phyloP scores from a whole-genome alignment of 2,888 invertebrate species.

The Rhagonycha fulva region DNA sequence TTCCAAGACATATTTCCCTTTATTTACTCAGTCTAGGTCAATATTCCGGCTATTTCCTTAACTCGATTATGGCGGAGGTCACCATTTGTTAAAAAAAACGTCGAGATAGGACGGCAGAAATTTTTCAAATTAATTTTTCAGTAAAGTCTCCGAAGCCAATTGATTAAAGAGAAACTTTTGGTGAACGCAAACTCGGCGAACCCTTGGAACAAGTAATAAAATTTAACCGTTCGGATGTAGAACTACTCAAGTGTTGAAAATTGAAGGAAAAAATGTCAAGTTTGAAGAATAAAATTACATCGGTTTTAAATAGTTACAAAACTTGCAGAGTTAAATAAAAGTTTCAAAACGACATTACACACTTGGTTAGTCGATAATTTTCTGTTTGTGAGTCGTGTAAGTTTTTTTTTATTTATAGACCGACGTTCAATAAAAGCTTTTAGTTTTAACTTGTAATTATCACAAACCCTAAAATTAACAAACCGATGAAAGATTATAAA shows the following conservation, averaged over 20 bases:
- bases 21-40: background rate
- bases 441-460: background rate
- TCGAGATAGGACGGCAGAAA: background rate
- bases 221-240: background rate
- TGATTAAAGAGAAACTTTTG: background rate
- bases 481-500: background rate
- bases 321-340: background rate
- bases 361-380: background rate
- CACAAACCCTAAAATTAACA: background rate
- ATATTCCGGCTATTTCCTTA: background rate
- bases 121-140: background rate
- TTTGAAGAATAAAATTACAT: background rate
- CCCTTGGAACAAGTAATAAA: background rate
- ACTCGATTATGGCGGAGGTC: background rate
- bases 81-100: background rate
- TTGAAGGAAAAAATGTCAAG: background rate
- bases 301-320: background rate
- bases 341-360: background rate
- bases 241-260: background rate
- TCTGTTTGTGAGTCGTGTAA: background rate
- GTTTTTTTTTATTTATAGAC: background rate
- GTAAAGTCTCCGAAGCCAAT: background rate
- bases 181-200: background rate
- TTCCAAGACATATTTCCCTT: background rate
- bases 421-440: background rate